Evolutionary conservation across 2,888 invertebrate genomes (phyloP).

Genomic region (Caradrina kadenii): DNA sequence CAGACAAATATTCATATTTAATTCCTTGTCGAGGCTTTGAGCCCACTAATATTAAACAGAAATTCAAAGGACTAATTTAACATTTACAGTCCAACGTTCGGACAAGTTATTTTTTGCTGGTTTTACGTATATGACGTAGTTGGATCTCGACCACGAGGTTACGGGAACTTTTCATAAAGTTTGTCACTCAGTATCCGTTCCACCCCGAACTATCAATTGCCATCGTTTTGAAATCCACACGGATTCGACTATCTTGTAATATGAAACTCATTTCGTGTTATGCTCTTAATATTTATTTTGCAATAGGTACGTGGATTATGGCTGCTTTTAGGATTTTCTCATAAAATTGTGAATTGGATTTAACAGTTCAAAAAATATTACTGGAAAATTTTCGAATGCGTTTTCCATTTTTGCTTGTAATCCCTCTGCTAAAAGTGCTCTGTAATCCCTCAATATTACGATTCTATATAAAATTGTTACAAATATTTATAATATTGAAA

Average conservation of each 20-base stretch:
- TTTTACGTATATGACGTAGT: slow-evolving; percentile 32
- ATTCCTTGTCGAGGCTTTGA: slow-evolving; percentile 80
- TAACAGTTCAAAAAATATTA: slow-evolving; percentile 30
- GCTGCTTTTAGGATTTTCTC: slow-evolving; percentile 33
- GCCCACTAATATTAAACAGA: slow-evolving; percentile 80
- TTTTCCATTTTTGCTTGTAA: slow-evolving; percentile 48
- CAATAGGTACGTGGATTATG: slow-evolving; percentile 15
- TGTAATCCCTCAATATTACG: slow-evolving; percentile 57
- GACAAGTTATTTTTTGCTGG: slow-evolving; percentile 36
- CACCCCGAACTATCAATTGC: slow-evolving; percentile 66
- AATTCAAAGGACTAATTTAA: slow-evolving; percentile 76
- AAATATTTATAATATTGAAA: slow-evolving; percentile 41
- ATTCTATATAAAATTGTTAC: slow-evolving; percentile 24
- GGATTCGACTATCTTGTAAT: slow-evolving; percentile 56
- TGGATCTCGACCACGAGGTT: slow-evolving; percentile 37
- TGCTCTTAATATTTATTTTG: slow-evolving; percentile 44
- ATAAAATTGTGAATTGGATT: slow-evolving; percentile 32
- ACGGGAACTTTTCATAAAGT: slow-evolving; percentile 58
- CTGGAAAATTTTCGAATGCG: slow-evolving; percentile 29
- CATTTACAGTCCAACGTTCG: slow-evolving; percentile 49
- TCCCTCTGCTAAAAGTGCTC: slow-evolving; percentile 46
- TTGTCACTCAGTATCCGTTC: slow-evolving; percentile 40
- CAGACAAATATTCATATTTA: slow-evolving; percentile 89
- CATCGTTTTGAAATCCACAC: slow-evolving; percentile 67
- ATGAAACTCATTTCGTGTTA: slow-evolving; percentile 58